Evolutionary conservation across 2,888 invertebrate species (phyloP).

Genomic region (Apoda limacodes): DNA sequence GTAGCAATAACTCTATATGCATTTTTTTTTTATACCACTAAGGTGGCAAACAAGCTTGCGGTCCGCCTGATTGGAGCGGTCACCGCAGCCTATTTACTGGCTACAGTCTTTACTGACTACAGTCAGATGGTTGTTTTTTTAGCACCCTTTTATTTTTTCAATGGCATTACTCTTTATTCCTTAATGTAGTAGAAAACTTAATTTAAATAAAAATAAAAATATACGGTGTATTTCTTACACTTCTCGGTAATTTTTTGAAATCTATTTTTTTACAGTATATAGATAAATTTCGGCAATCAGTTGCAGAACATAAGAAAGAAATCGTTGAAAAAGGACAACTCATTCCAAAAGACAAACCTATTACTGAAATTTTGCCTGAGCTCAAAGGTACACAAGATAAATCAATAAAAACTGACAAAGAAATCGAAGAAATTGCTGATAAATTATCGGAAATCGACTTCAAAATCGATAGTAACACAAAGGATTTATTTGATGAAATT

Average conservation of each 20-base stretch:
- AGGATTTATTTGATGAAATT: conserved; percentile 24
- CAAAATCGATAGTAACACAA: conserved; percentile 5
- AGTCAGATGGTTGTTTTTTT: too few relatives aligned
- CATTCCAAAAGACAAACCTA: conserved; percentile 28
- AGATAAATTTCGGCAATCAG: conserved; percentile 40
- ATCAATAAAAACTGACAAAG: conserved; percentile 6
- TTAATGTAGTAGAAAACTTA: too few relatives aligned
- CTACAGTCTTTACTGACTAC: too few relatives aligned
- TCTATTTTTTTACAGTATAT: conserved; percentile 37
- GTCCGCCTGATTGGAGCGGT: too few relatives aligned
- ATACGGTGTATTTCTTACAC: neutral
- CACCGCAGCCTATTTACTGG: too few relatives aligned
- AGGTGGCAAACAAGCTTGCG: too few relatives aligned
- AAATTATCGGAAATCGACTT: conserved; percentile 5
- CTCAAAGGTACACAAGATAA: conserved; percentile 17
- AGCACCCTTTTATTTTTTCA: too few relatives aligned
- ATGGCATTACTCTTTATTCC: too few relatives aligned
- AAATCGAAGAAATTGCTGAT: conserved; percentile 11
- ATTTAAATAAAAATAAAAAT: neutral
- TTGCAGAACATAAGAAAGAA: conserved; percentile 36
- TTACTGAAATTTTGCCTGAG: conserved; percentile 39
- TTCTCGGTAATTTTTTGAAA: neutral
- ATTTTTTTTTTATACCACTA: too few relatives aligned
- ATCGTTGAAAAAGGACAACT: conserved; percentile 37
- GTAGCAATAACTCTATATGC: too few relatives aligned